Base-by-base conservation (phyloP, 2,888 invertebrate species). In the Nephrotoma appendiculata region DNA sequence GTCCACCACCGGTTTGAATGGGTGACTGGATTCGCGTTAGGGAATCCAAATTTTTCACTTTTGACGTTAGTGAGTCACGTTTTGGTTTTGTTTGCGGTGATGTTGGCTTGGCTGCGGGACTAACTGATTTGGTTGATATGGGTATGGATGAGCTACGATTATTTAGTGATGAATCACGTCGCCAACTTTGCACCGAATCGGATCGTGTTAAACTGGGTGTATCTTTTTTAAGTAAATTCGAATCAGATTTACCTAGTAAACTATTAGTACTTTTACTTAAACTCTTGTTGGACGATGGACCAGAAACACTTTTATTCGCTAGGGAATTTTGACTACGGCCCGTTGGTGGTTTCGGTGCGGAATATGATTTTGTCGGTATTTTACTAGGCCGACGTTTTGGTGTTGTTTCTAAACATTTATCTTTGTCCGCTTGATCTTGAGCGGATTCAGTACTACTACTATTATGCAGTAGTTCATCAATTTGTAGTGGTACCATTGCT, bases 361-460 rank as follows among this genome's bases (percentile, higher is more conserved):
- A 92, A 89, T 93, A 92, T 87, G 92, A 93, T 89, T 93, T 92
- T 90, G 91, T 93, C 87, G 96, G 96, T 89, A 96, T 96, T 91
- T 95, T 95, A 91, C 95, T 95, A 86, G 96, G 95, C 88, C 93
- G 88, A 41, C 87, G 92, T 89, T 88, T 89, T 88, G 88, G 89
- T 87, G 88, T 89, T 87, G 88, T 88, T 48, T 86, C 88, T 48
- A 86, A 71, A 31, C 12, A 12, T 31, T 83, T 31, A 86, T 88
- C 87, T 87, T 91, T 89, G 91, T 93, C 91, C 89, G 92, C 91
- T 89, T 94, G 92, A 90, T 94, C 93, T 89, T 94, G 93, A 85
- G 94, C 94, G 87, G 94, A 94, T 90, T 95, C 95, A 4, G 94
- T 95, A 89, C 94, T 94, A 89, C 94, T 94, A 87, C 93, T 94